Percentiles rank a stretch among this genome's conserved stretches.
These are phyloP conservation scores for Pantala flavescens DNA, from an alignment of 1,140 invertebrate genomes.

Conservation along the genomic window DNA sequence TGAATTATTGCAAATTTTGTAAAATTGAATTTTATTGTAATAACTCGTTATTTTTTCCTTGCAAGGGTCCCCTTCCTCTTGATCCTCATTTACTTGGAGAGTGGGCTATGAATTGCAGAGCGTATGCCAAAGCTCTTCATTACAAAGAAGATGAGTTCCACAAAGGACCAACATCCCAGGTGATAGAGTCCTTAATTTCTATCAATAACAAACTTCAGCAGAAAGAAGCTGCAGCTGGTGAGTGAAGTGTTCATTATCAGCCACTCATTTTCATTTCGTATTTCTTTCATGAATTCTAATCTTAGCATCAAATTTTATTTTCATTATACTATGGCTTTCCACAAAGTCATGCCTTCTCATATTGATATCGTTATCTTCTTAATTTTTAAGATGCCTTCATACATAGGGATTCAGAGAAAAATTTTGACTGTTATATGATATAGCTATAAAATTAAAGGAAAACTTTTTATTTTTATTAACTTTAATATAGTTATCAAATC, in stretches of 20 bases:
- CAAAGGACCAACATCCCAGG: constrained; percentile 55
- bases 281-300: background rate
- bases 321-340: too few species aligned
- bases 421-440: too few species aligned
- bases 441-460: too few species aligned
- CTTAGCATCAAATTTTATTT: constrained; percentile 15
- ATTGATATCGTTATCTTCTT: too few species aligned
- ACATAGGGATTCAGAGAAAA: too few species aligned
- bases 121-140: constrained; percentile 92
- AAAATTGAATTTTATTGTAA: too few species aligned
- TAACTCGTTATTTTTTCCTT: background rate
- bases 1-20: too few species aligned
- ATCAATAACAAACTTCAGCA: constrained; percentile 99
- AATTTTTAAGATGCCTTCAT: too few species aligned
- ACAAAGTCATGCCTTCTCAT: too few species aligned
- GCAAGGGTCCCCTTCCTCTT: constrained; percentile 76
- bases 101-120: constrained; percentile 72
- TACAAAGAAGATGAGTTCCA: constrained; percentile 98
- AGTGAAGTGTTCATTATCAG: background rate
- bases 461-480: too few species aligned
- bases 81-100: constrained; percentile 72
- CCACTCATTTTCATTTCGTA: background rate
- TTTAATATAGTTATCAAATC: too few species aligned
- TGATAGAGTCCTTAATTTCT: constrained; percentile 87
- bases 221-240: constrained; percentile 89